These are phyloP conservation scores for Drosophila ficusphila DNA, from an alignment of 1,140 invertebrate species.

Conservation along the genomic window DNA sequence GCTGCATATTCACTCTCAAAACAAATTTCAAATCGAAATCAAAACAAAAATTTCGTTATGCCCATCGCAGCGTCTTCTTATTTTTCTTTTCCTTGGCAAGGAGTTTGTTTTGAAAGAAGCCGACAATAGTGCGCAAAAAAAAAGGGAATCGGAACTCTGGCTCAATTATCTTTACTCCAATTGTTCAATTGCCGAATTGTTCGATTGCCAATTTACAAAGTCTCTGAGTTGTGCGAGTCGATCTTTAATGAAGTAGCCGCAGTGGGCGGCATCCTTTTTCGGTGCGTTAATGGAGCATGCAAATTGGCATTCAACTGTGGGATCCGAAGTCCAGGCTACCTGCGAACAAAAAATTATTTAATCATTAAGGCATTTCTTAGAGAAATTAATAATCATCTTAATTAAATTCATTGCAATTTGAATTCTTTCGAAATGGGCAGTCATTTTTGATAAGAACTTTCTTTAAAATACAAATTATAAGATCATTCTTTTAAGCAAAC, in stretches of 20 bases:
- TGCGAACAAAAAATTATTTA: not conserved
- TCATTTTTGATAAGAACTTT: too few species aligned
- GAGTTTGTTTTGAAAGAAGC: conserved; percentile 52
- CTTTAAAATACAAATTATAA: too few species aligned
- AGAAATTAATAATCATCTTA: too few species aligned
- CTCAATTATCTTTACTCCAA: conserved; percentile 20
- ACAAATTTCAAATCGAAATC: conserved; percentile 71
- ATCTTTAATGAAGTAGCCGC: conserved; percentile 41
- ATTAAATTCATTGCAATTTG: too few species aligned
- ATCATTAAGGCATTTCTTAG: not conserved
- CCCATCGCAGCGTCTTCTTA: conserved; percentile 40
- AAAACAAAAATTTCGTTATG: conserved; percentile 72
- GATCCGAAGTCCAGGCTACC: not conserved
- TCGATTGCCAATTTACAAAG: conserved; percentile 1
- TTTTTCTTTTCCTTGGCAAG: conserved; percentile 21
- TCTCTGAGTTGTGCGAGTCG: conserved; percentile 3
- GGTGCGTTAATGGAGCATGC: not conserved
- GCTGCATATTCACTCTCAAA: conserved; percentile 31
- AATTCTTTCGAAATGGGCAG: too few species aligned
- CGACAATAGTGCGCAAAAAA: conserved; percentile 12
- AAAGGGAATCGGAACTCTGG: conserved; percentile 4
- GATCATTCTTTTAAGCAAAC: too few species aligned
- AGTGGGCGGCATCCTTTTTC: conserved; percentile 12
- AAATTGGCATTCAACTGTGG: conserved; percentile 3
- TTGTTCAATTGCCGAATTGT: conserved; percentile 16